Evolutionary conservation across 2,888 invertebrate species (phyloP).

Genomic region (Agonopterix alstromeriana): DNA sequence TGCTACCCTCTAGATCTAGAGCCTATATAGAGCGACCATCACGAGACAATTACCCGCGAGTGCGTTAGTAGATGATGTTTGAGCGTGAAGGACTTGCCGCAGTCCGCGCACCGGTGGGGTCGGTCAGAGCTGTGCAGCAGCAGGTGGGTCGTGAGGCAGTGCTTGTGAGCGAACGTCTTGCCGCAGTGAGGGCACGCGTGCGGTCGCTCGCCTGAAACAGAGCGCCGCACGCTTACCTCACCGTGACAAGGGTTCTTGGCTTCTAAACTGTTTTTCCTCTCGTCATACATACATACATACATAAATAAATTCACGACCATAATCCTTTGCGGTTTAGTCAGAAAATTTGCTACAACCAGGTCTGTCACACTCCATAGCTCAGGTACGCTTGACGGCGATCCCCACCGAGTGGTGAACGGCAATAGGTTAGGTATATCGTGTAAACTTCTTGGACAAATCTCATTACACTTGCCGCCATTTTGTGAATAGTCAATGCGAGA

Average conservation of each 20-base stretch:
- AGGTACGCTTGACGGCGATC: no score
- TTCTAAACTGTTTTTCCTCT: not conserved
- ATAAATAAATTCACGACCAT: no score
- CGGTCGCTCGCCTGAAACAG: conserved; percentile 79
- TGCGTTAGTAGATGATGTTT: conserved; percentile 88
- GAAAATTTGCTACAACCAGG: no score
- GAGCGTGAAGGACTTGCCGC: conserved; percentile 88
- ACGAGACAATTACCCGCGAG: conserved; percentile 76
- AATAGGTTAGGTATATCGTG: no score
- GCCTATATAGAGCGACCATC: not conserved
- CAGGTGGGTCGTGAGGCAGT: conserved; percentile 87
- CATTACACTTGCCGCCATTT: no score
- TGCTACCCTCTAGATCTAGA: not conserved
- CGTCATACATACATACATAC: no score
- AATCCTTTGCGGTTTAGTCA: no score
- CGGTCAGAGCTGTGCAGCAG: conserved; percentile 85
- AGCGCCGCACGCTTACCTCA: conserved; percentile 29
- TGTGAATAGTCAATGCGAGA: no score
- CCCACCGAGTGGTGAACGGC: no score
- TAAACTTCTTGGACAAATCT: no score
- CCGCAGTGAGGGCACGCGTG: conserved; percentile 86
- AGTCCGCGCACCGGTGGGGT: conserved; percentile 86
- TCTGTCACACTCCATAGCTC: no score
- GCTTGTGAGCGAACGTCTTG: conserved; percentile 87
- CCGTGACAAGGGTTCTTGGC: conserved; percentile 7